Base-by-base conservation (phyloP, 2,888 invertebrate species). In the Tipula confusa region DNA sequence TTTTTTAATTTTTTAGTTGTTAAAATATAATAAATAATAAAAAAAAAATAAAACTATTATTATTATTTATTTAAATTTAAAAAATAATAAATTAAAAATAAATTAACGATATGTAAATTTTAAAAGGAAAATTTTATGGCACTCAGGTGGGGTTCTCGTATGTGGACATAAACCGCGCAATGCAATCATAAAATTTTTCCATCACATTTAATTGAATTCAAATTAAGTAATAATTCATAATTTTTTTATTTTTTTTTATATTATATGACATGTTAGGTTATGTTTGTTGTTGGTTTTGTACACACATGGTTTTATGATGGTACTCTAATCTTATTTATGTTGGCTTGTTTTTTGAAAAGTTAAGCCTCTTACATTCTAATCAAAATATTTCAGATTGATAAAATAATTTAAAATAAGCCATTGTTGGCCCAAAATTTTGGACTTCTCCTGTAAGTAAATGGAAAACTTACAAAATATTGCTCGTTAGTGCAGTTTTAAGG, bases 11-110 rank as follows among this genome's bases (percentile, higher is more conserved):
- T 9, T 43, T 43, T 43, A 64, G 64, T 24, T 64, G 64, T 64
- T 64, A 64, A 64, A 64, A 64, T 64, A 64, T 64, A 64, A 64
- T 64, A 64, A 64, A 64, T 64, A 64, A 64, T 18, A 64, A 64
- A 24, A 64, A 24, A 24, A 15, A n/a, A n/a, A 43, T 5, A 15
- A 15, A n/a, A n/a, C 15, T 5, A 48, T 18, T 64, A 24, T 64
- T 64, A 24, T 38, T 43, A 9, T 18, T 9, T 64, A 64, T 64
- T 64, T 24, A 64, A 64, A 64, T n/a, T 24, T 64, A 24, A 64
- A 24, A 64, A 64, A 64, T 43, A 18, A 15, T 43, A 43, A 43
- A 43, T 64, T 64, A 24, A 24, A 24, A 64, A 64, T 64, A 24
- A 64, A 24, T 64, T 64, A 64, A 64, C 64, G 64, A 64, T 64